Evolutionary conservation across 2,797 vertebrate species (phyloP).

Genomic region (Tachyglossus aculeatus): DNA sequence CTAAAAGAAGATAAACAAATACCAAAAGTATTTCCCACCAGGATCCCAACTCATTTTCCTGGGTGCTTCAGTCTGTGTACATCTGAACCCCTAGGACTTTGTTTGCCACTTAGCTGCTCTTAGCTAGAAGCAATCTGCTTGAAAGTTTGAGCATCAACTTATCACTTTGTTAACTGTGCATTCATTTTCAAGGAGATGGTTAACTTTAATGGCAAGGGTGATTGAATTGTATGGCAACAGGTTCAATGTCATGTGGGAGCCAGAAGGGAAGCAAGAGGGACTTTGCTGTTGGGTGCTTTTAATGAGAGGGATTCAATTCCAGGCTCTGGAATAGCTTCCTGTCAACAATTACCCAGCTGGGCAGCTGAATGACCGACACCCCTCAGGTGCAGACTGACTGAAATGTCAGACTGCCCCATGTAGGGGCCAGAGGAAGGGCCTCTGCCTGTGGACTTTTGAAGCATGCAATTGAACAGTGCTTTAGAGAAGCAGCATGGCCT

Average conservation of each 20-base stretch:
- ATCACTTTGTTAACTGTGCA: conserved; percentile 59
- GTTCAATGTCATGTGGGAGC: conserved; percentile 35
- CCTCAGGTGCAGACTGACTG: no score
- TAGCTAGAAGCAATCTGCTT: conserved; percentile 70
- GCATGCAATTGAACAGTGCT: no score
- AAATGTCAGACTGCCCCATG: no score
- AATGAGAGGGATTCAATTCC: not conserved
- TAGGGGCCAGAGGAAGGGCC: no score
- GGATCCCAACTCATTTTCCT: conserved; percentile 50
- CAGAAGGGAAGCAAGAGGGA: conserved; percentile 15
- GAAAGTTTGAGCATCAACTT: conserved; percentile 60
- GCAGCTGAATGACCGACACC: not conserved
- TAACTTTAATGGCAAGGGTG: conserved; percentile 56
- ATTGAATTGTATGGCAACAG: conserved; percentile 12
- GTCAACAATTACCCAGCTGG: not conserved
- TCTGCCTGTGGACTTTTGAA: no score
- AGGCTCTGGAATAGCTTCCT: conserved; percentile 23
- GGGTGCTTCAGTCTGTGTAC: conserved; percentile 50
- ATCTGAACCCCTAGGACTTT: conserved; percentile 59
- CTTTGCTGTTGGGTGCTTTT: conserved; percentile 2
- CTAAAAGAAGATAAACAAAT: not conserved
- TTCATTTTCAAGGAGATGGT: conserved; percentile 60
- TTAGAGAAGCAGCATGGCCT: no score
- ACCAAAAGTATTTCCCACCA: conserved; percentile 7
- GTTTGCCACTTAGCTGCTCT: conserved; percentile 61